These are phyloP conservation scores for Ariopsis seemanni DNA, from an alignment of 2,113 vertebrate species.

Conservation along the genomic window DNA sequence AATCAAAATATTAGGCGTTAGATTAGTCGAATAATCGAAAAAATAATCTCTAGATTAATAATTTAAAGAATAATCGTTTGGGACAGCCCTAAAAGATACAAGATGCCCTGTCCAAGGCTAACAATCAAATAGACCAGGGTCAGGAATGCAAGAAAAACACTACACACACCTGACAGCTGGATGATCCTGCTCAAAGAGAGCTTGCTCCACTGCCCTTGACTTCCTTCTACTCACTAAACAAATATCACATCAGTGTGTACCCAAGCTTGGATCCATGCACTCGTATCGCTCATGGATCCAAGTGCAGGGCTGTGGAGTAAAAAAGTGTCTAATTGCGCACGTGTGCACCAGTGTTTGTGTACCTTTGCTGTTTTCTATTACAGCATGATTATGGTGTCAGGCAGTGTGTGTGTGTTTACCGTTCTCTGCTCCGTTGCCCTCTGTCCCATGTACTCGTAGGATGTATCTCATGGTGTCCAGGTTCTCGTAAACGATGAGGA, in stretches of 20 bases:
- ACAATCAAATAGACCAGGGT: background rate
- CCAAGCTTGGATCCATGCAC: background rate
- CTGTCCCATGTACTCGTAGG: conserved; percentile 91
- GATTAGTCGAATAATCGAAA: no score
- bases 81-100: no score
- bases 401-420: conserved; percentile 57
- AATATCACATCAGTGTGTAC: background rate
- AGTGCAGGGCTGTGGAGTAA: background rate
- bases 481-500: conserved; percentile 99
- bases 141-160: background rate
- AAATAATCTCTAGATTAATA: no score
- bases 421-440: conserved; percentile 79
- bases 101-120: background rate
- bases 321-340: background rate
- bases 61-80: no score
- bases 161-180: conserved; percentile 16
- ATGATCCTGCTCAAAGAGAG: background rate
- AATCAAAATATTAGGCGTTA: no score
- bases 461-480: conserved; percentile 99
- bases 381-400: no score
- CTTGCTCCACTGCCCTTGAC: background rate
- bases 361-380: background rate
- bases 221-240: background rate
- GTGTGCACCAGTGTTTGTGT: background rate
- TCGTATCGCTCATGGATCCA: background rate